A percentile compares a stretch with the other conserved stretches of the same genome.
Conservation (phyloP, 2,797 vertebrate genomes). For the Sciurus vulgaris region DNA sequence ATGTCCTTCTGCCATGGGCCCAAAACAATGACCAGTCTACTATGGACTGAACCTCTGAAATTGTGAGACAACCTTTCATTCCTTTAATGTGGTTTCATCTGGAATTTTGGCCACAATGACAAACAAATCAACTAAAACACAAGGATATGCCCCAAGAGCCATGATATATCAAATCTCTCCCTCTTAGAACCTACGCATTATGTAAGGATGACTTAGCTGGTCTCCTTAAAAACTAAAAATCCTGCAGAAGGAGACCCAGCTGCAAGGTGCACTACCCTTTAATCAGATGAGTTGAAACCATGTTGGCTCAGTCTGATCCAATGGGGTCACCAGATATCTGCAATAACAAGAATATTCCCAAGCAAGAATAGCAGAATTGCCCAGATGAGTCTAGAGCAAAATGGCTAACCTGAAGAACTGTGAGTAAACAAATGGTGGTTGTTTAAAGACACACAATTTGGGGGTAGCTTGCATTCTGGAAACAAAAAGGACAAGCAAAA, state of each 20-base stretch:
- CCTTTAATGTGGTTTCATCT: too few relatives aligned
- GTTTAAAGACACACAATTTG: background rate
- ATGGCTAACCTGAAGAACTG: background rate
- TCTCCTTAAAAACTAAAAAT: background rate
- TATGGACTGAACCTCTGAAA: too few relatives aligned
- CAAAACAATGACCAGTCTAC: too few relatives aligned
- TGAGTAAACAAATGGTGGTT: background rate
- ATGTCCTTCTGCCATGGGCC: too few relatives aligned
- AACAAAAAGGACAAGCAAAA: background rate
- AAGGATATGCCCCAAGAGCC: background rate
- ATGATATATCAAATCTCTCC: background rate
- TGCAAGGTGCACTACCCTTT: background rate
- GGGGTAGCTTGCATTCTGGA: background rate
- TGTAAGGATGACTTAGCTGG: background rate
- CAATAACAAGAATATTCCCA: background rate
- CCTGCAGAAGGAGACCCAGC: background rate
- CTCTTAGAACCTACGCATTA: background rate
- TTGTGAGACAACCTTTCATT: too few relatives aligned
- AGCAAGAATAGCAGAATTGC: background rate
- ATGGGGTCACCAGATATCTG: background rate
- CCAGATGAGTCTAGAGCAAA: background rate
- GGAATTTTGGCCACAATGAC: too few relatives aligned
- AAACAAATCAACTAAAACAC: too few relatives aligned
- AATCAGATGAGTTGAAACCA: background rate
- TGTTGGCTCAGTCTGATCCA: background rate